Conservation (phyloP, 2,113 vertebrate genomes). For the Myotis davidii region DNA sequence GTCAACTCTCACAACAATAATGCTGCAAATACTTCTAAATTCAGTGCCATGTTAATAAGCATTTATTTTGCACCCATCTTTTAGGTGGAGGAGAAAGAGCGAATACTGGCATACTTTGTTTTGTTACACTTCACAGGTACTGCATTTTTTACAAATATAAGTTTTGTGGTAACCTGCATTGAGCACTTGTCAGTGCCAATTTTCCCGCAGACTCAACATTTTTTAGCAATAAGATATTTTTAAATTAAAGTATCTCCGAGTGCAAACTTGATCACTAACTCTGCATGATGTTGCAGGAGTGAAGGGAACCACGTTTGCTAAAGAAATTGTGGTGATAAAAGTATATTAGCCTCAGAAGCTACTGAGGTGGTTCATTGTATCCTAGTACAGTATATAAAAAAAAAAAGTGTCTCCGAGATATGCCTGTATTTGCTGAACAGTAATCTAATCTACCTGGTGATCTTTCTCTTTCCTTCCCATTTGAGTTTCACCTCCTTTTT, state of each 20-base stretch:
- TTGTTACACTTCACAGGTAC: background rate
- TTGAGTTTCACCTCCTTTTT: background rate
- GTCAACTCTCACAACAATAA: background rate
- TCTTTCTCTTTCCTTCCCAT: background rate
- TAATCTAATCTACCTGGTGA: background rate
- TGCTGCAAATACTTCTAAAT: background rate
- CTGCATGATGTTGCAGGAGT: no score
- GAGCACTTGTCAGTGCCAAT: background rate
- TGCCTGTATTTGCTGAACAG: background rate
- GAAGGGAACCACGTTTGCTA: no score
- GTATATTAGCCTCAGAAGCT: no score
- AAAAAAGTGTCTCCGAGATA: background rate
- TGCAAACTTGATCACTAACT: no score
- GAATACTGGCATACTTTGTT: background rate
- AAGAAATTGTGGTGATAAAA: no score
- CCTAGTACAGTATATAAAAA: no score
- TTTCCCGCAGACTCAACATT: background rate
- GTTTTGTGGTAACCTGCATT: background rate
- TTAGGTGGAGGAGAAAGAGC: no score
- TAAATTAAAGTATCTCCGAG: no score
- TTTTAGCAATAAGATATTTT: background rate
- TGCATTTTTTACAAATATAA: background rate
- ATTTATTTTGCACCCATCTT: background rate
- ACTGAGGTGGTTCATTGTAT: no score
- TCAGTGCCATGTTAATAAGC: background rate